Percentiles rank a stretch among this genome's conserved stretches.
Evolutionary conservation across 2,113 vertebrate genomes (phyloP).

Genomic region (Dromiciops gliroides): DNA sequence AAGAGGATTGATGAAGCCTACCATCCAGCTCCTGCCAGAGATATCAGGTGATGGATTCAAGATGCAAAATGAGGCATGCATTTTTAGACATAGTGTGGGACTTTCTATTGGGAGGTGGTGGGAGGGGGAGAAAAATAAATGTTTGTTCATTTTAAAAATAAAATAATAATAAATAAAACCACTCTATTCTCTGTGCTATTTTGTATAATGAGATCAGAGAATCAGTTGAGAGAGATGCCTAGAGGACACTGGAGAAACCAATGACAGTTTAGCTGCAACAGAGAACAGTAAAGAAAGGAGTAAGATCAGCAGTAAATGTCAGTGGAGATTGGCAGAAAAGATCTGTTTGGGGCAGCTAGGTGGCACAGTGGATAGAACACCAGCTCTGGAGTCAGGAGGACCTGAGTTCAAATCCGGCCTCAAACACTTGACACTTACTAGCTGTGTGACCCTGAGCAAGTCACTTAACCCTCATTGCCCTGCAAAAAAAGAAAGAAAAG

Average conservation of each 20-base stretch:
- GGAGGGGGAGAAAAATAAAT: not conserved
- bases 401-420: no score
- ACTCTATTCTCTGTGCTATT: not conserved
- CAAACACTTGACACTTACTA: no score
- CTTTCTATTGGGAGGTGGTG: not conserved
- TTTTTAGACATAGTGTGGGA: not conserved
- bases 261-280: not conserved
- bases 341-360: no score
- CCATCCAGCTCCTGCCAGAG: not conserved
- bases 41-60: not conserved
- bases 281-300: not conserved
- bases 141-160: not conserved
- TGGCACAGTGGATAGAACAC: no score
- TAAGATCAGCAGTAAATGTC: not conserved
- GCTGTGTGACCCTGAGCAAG: no score
- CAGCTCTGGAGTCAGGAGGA: no score
- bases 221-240: not conserved
- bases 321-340: not conserved
- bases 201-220: not conserved
- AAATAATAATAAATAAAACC: not conserved
- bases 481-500: no score
- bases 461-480: no score
- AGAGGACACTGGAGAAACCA: not conserved
- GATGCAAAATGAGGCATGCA: not conserved
- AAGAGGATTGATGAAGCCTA: not conserved